phyloP scores from a whole-genome alignment of 2,113 vertebrate species.

The Notothenia coriiceps region DNA sequence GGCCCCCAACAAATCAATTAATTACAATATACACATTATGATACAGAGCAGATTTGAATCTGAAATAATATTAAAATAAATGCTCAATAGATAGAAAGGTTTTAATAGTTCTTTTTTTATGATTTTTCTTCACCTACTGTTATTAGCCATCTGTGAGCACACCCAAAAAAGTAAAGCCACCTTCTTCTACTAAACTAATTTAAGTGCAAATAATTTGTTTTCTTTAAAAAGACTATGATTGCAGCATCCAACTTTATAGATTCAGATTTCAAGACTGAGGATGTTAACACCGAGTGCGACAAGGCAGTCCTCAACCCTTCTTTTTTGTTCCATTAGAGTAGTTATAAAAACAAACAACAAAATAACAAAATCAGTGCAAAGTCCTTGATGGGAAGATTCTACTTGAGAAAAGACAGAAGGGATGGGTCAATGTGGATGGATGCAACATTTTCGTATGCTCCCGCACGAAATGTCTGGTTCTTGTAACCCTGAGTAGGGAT shows the following conservation, averaged over 20 bases:
- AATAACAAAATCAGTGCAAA: slow-evolving; percentile 92
- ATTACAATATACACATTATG: slow-evolving; percentile 89
- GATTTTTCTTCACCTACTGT: slow-evolving; percentile 83
- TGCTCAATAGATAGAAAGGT: slow-evolving; percentile 91
- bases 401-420: slow-evolving; percentile 80
- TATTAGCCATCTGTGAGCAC: slow-evolving; percentile 85
- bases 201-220: slow-evolving; percentile 92
- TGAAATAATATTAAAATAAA: slow-evolving; percentile 96
- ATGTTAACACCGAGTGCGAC: slow-evolving; percentile 85
- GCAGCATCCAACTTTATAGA: slow-evolving; percentile 92
- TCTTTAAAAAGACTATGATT: slow-evolving; percentile 86
- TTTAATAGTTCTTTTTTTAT: slow-evolving; percentile 76
- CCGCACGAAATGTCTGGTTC: slow-evolving; percentile 48
- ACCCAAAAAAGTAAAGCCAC: slow-evolving; percentile 87
- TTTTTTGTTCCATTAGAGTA: slow-evolving; percentile 80
- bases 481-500: slow-evolving; percentile 56
- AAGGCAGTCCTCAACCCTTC: slow-evolving; percentile 82
- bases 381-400: slow-evolving; percentile 85
- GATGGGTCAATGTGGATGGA: slow-evolving; percentile 70
- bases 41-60: slow-evolving; percentile 89
- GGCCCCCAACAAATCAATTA: slow-evolving; percentile 85
- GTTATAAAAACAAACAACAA: slow-evolving; percentile 77
- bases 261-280: slow-evolving; percentile 88
- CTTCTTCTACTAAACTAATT: slow-evolving; percentile 90
- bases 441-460: slow-evolving; percentile 80